Base-by-base conservation (phyloP, 2,888 invertebrate genomes). In the Trachelus iudaicus region DNA sequence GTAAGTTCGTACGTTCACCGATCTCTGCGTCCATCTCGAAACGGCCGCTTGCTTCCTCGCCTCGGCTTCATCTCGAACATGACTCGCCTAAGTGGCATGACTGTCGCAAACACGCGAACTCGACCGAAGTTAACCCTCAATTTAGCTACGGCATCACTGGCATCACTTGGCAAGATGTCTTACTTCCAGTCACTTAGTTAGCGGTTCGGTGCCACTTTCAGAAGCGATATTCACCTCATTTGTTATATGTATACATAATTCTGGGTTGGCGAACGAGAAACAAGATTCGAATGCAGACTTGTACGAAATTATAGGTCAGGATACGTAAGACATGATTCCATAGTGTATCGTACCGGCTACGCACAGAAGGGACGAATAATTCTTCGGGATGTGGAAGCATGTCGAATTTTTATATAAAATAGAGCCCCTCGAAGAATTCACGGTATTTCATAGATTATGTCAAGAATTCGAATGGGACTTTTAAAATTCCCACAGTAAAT, bases 401-500 rank as follows among this genome's bases (percentile, higher is more conserved):
- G 40, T 40, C 4, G 40, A 40, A 40, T 40, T 40, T 40, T 40
- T 40, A 40, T 40, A 40, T 15, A 40, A 40, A 15, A 40, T 15
- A 1, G 40, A 40, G 15, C 15, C 15, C 2, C 40, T 40, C 40
- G 15, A 40, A 15, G 40, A 40, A 40, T 40, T 40, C 40, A 79
- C 80, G 81, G 83, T 85, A 87, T 87, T 85, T 80, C 81, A 78
- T 84, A 6, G 83, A 85, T 83, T 85, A 80, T 80, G 78, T 76
- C 80, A 83, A 83, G 84, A 86, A 78, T 85, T 85, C 79, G 81
- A 84, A 84, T 87, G 15, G 84, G 87, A 88, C 85, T 89, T 87
- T 88, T 83, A 83, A 88, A 89, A 90, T 91, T 91, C 91, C 87
- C 91, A 91, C 91, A 90, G 90, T 91, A 91, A 91, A 91, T 91